These are phyloP conservation scores for Leptosomus discolor DNA, from an alignment of 2,113 vertebrate genomes.

Conservation along the genomic window DNA sequence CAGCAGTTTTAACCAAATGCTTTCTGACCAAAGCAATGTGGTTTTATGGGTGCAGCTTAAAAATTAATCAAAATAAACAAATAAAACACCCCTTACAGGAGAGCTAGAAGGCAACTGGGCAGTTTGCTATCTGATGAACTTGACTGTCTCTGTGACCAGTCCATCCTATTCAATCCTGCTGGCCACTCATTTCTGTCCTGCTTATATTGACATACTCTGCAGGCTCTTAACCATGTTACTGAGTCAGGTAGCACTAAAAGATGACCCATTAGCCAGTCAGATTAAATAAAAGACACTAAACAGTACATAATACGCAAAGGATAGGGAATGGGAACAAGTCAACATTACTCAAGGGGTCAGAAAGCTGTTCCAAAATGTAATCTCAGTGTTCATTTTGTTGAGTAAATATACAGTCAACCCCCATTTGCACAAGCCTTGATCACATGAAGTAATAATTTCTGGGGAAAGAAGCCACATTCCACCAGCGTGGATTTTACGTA, in stretches of 20 bases:
- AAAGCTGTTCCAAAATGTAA: constrained; percentile 22
- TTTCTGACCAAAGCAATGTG: background rate
- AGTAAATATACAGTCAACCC: constrained; percentile 11
- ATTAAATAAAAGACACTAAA: constrained; percentile 26
- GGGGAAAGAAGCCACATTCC: background rate
- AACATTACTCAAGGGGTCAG: constrained; percentile 47
- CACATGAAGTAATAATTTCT: constrained; percentile 33
- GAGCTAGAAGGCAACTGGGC: background rate
- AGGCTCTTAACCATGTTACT: background rate
- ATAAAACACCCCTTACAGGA: background rate
- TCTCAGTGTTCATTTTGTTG: background rate
- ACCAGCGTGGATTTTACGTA: background rate
- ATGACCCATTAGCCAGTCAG: background rate
- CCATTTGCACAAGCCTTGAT: constrained; percentile 40
- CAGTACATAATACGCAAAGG: background rate
- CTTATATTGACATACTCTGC: constrained; percentile 3
- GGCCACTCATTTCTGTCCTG: background rate
- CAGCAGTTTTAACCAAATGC: background rate
- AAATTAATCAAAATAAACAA: constrained; percentile 13
- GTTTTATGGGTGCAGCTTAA: background rate
- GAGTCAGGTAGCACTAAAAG: constrained; percentile 15
- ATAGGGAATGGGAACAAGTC: constrained; percentile 25
- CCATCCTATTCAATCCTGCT: constrained; percentile 7
- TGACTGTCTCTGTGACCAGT: constrained; percentile 1
- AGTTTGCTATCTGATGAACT: constrained; percentile 33